Evolutionary conservation across 2,113 vertebrate species (phyloP), one percentile per base, ranked within the genome.

Genomic region (Setophaga kirtlandii): DNA sequence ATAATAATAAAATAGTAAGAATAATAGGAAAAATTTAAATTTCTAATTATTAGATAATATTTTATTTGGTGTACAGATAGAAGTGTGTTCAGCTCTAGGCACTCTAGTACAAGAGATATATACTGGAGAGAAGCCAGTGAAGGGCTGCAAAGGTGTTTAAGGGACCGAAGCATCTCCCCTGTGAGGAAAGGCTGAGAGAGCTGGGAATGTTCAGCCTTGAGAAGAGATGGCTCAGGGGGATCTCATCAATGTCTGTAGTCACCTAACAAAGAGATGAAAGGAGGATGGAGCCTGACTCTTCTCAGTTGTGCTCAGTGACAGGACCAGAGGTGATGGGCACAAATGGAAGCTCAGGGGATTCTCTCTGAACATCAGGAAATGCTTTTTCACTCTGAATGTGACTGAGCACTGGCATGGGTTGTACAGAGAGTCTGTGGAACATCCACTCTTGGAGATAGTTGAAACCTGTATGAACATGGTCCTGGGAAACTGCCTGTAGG

Each of bases 381-480:
- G 0, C 3, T 46, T 87, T 56, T 88, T 52, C 4, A 11, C 30
- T 33, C 6, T 9, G 14, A 16, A 4, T 4, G 6, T 56, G 62
- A 33, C 27, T 1, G 5, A 64, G 15, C 6, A 15, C 23, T 0
- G 2, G 5, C 8, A 42, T 0, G n/a, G 13, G 30, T 6, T 70
- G 20, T 25, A 12, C 42, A 35, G 47, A 41, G 42, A 39, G 30
- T 27, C 10, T 42, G 30, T 21, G n/a, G 21, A 68, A 27, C 33
- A 5, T 75, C 49, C 15, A 9, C 17, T 21, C 15, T 28, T 79
- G 52, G 27, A 68, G 39, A 50, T 6, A 31, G 2, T 18, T 16
- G 71, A 49, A 53, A 67, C 11, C 2, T 15, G 2, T 7, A 18
- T n/a, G 42, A 24, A 37, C 12, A 11, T 3, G 10, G 31, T 60